These are phyloP conservation scores for Champsocephalus esox DNA, from an alignment of 2,797 vertebrate species.

Conservation along the genomic window DNA sequence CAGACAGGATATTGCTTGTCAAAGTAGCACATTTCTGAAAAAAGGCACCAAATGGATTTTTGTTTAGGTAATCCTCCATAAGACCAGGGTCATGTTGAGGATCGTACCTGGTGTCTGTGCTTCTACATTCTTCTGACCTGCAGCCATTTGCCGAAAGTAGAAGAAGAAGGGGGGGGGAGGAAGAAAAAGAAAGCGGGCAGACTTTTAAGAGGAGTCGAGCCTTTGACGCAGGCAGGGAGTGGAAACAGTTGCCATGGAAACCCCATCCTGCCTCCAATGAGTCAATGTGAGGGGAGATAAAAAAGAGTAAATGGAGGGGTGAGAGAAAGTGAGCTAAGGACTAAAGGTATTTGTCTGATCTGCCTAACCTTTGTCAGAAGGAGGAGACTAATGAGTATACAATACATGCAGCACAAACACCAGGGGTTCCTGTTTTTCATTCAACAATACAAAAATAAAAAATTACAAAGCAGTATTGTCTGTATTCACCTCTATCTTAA, in stretches of 20 bases:
- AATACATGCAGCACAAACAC: neutral
- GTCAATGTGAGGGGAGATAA: constrained; percentile 61
- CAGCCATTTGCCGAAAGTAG: neutral
- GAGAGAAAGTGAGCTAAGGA: constrained; percentile 47
- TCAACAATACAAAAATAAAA: neutral
- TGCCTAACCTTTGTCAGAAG: constrained; percentile 18
- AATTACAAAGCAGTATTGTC: neutral
- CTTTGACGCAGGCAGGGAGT: constrained; percentile 76
- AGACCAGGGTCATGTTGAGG: neutral
- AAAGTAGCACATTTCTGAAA: neutral
- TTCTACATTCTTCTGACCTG: constrained; percentile 7
- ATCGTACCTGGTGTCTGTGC: neutral
- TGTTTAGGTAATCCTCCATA: neutral
- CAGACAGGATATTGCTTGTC: constrained; percentile 23
- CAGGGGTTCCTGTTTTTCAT: constrained; percentile 3
- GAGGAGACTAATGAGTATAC: constrained; percentile 11
- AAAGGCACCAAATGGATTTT: neutral
- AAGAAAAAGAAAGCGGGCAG: constrained; percentile 37
- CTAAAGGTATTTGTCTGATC: constrained; percentile 42
- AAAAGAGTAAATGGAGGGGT: constrained; percentile 46
- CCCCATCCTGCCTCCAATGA: constrained; percentile 70
- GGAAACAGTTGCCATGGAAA: constrained; percentile 83
- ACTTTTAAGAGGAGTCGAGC: constrained; percentile 69
- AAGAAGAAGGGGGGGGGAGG: neutral
- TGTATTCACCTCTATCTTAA: neutral